These are phyloP conservation scores for Vireo altiloquus DNA, from an alignment of 2,113 vertebrate species.

Conservation along the genomic window DNA sequence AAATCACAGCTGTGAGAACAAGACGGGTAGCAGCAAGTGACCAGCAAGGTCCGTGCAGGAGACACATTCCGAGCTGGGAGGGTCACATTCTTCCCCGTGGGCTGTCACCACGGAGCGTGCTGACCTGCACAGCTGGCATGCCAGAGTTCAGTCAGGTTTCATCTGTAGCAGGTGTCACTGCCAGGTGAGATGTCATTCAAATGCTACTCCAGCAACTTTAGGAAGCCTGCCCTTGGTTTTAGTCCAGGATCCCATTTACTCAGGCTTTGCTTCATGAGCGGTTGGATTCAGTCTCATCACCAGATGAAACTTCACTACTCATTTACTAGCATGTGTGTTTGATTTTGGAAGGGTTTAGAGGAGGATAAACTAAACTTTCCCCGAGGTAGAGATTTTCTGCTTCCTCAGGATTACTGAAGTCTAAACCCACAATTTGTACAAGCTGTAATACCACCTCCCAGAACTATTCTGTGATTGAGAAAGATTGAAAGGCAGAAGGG, in stretches of 20 bases:
- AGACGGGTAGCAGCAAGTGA: background rate
- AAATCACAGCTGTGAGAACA: background rate
- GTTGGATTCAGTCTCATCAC: background rate
- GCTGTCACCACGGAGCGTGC: rapidly evolving
- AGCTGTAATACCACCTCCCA: background rate
- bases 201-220: background rate
- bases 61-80: background rate
- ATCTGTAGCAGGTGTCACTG: background rate
- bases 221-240: background rate
- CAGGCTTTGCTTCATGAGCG: background rate
- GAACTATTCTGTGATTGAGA: background rate
- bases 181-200: background rate
- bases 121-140: background rate
- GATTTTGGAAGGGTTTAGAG: background rate
- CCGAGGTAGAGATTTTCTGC: background rate
- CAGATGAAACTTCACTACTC: background rate
- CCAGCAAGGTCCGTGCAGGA: background rate
- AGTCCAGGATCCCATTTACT: background rate
- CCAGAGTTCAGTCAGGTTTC: background rate
- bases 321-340: background rate
- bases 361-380: background rate
- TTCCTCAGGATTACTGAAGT: background rate
- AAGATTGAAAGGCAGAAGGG: background rate
- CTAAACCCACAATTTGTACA: background rate
- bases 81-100: rapidly evolving